Conservation (phyloP, 2,888 invertebrate species). For the Stenotaenia linearis region DNA sequence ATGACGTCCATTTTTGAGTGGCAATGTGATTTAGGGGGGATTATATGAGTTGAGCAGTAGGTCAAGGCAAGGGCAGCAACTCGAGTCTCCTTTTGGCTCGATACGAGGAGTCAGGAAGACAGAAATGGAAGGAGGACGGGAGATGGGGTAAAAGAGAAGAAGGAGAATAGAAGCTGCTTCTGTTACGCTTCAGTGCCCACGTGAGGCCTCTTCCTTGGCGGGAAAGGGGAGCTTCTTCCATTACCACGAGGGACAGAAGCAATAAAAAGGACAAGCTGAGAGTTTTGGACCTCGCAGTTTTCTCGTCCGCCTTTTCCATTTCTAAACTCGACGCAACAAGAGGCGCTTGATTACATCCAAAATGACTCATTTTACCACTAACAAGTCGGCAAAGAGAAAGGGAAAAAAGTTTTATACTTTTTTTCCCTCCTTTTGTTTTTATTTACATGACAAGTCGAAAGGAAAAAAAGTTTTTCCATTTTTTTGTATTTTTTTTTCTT, state of each 20-base stretch:
- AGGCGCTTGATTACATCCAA: conserved; percentile 8
- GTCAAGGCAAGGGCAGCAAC: conserved; percentile 15
- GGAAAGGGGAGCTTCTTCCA: conserved; percentile 4
- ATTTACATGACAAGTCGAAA: not conserved
- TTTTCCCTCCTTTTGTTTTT: not conserved
- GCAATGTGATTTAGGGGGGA: not conserved
- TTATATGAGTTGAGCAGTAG: conserved; percentile 19
- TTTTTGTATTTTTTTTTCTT: not conserved
- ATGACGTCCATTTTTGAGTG: not conserved
- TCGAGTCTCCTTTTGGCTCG: conserved; percentile 24
- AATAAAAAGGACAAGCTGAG: conserved; percentile 26
- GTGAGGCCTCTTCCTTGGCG: conserved; percentile 13
- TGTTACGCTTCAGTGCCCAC: not conserved
- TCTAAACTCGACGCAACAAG: not conserved
- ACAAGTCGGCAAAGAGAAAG: not conserved
- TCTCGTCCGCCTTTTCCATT: not conserved
- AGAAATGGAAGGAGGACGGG: conserved; percentile 15
- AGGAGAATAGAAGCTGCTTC: conserved; percentile 12
- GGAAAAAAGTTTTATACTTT: not conserved
- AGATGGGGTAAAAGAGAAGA: not conserved
- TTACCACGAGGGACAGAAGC: conserved; percentile 24
- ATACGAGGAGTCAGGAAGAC: conserved; percentile 18
- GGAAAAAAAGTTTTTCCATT: not conserved
- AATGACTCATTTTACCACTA: conserved; percentile 4
- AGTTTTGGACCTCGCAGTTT: not conserved